Conservation (phyloP, 2,113 vertebrate species). For the Serinus canaria region DNA sequence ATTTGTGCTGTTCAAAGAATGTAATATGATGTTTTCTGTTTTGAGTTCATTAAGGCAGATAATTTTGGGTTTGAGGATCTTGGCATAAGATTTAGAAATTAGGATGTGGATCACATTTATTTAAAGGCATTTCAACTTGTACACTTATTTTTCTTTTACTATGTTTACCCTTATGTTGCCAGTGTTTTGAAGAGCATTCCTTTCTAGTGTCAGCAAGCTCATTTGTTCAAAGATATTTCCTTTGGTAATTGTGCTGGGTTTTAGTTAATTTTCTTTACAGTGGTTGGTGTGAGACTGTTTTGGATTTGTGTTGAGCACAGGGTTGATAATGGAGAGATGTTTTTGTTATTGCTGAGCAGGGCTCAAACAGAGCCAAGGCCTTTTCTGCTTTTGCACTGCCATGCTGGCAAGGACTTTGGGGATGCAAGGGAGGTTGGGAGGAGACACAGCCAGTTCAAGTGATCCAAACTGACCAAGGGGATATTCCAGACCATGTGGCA, state of each 20-base stretch:
- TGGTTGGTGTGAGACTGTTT: background rate
- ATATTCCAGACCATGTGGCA: background rate
- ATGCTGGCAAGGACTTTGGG: fast-evolving
- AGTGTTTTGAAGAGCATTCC: background rate
- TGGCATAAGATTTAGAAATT: background rate
- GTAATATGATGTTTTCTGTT: background rate
- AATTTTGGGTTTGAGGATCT: background rate
- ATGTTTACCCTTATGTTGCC: background rate
- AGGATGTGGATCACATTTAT: background rate
- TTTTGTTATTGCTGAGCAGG: background rate
- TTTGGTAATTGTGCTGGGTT: background rate
- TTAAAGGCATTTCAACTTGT: background rate
- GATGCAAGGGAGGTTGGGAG: fast-evolving
- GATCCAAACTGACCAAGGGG: background rate
- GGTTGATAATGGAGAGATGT: fast-evolving
- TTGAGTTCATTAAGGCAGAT: background rate
- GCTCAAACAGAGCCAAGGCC: background rate
- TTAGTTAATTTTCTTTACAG: background rate
- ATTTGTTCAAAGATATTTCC: background rate
- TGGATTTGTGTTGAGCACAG: background rate
- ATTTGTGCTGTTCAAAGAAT: background rate
- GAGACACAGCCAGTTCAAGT: background rate
- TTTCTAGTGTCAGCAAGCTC: background rate
- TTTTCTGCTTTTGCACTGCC: background rate
- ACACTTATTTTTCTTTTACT: background rate